Evolutionary conservation across 1,140 invertebrate species (phyloP).

Genomic region (Campoletis sonorensis): DNA sequence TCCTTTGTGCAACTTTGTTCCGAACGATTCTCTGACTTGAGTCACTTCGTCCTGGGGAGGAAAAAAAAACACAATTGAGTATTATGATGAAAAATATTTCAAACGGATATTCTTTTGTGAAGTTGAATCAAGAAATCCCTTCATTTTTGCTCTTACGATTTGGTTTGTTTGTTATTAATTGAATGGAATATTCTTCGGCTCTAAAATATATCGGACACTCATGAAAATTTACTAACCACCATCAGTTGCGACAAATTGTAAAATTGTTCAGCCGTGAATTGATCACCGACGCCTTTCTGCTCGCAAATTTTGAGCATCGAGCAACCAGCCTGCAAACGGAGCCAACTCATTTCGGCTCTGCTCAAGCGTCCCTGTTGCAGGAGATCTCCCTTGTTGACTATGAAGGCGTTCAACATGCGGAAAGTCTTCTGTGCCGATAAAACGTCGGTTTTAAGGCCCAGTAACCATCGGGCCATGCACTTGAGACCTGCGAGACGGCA

Average conservation of each 20-base stretch:
- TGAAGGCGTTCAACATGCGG: constrained; percentile 92
- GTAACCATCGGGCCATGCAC: constrained; percentile 96
- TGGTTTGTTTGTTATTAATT: too few relatives aligned
- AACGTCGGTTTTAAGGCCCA: constrained; percentile 92
- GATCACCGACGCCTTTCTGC: constrained; percentile 95
- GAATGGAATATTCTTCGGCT: too few relatives aligned
- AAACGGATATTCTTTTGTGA: too few relatives aligned
- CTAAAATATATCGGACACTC: too few relatives aligned
- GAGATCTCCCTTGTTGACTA: constrained; percentile 92
- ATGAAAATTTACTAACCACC: constrained; percentile 79
- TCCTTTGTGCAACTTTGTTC: constrained; percentile 94
- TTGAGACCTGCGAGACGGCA: constrained; percentile 97
- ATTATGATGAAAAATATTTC: background rate
- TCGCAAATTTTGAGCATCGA: constrained; percentile 98
- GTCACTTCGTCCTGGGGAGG: constrained; percentile 86
- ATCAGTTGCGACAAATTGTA: constrained; percentile 94
- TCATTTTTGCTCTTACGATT: background rate
- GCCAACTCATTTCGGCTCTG: constrained; percentile 93
- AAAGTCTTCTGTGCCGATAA: constrained; percentile 96
- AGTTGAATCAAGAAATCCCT: too few relatives aligned
- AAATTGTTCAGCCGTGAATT: constrained; percentile 96
- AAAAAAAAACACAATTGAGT: background rate
- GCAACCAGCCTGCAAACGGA: constrained; percentile 92
- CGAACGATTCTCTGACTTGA: constrained; percentile 93
- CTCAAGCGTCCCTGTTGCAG: constrained; percentile 85